Evolutionary conservation across 2,888 invertebrate species (phyloP), one percentile per base, ranked within the genome.

Genomic region (Brachypalpus laphriformis): DNA sequence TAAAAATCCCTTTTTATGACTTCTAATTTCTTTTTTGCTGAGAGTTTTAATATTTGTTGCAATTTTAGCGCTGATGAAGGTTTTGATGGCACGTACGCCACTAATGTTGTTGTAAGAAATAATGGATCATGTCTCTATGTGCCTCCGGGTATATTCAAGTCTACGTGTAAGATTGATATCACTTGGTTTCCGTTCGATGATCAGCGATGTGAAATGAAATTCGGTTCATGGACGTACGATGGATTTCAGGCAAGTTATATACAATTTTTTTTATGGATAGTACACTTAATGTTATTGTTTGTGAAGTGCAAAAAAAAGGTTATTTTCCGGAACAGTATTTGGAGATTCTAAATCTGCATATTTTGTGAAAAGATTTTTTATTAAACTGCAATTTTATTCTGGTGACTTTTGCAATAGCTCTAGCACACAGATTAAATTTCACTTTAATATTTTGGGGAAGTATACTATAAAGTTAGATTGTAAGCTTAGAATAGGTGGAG

Each of bases 121-220:
- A 97, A 98, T 93, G 99, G 99, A 87, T 96, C 96, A 90, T 98
- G 98, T 92, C 94, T 98, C 87, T 98, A 98, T 94, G 97, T 99
- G 90, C 99, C 99, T 87, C 99, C 99, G 68, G 98, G 98, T 88
- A 99, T 99, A 93, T 98, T 99, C 94, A 98, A 98, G 93, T 98
- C 98, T 92, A 99, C 98, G 88, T 99, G 99, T 93, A 97, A 97
- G 93, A 99, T 99, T 90, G 98, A 99, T 93, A 99, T 99, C 93
- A 98, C 98, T 88, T 99, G 98, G 98, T 99, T 99, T 93, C 99
- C 99, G 76, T 99, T 99, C 93, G 99, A 99, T 92, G 98, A 99
- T 93, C 99, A 99, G 93, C 95, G 96, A 89, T 99, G 99, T 93
- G 97, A 98, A 92, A 97, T 99, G 97, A 98, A 99, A 94, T 99